Evolutionary conservation across 2,113 vertebrate genomes (phyloP), one percentile per base, ranked within the genome.

Genomic region (Scatophagus argus): DNA sequence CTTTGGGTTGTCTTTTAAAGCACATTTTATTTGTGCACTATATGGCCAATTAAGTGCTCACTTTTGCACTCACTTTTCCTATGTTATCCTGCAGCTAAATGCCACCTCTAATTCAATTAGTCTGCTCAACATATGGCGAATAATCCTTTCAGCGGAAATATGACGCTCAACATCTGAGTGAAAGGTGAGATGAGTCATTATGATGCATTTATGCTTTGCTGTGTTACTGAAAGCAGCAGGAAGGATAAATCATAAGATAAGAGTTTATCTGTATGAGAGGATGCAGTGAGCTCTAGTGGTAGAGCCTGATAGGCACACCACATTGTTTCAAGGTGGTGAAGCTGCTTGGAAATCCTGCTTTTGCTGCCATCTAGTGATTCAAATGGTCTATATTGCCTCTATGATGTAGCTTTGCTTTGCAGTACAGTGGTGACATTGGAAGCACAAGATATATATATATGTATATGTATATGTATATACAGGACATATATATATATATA

Each of bases 361-460:
- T 74, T 86, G 65, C 76, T 74, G 74, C 84, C 84, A 77, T 84
- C 84, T 85, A 85, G 43, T 86, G 88, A 21, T 36, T 16, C 2
- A 52, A 27, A 25, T 11, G 17, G 5, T 34, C 19, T 5, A n/a
- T 11, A 19, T n/a, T n/a, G 8, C 4, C 31, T 12, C 34, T 73
- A 23, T 34, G 11, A 21, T 55, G n/a, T 12, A 38, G 10, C 2
- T 11, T 59, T 25, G 3, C 47, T 70, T 19, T 1, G 25, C n/a
- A 23, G 14, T n/a, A 11, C 25, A 52, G 9, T 13, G 10, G 19
- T 29, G 47, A 60, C 16, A 10, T 43, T 6, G 32, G 7, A 59
- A 47, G 44, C 51, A 23, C 11, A 58, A 32, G 25, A 29, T 6
- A 62, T 46, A 36, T 76, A 55, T 34, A 66, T 4, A 61, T 56